Percentiles rank a stretch among this genome's conserved stretches.
phyloP scores from a whole-genome alignment of 1,140 invertebrate genomes.

The Zaprionus ghesquierei region DNA sequence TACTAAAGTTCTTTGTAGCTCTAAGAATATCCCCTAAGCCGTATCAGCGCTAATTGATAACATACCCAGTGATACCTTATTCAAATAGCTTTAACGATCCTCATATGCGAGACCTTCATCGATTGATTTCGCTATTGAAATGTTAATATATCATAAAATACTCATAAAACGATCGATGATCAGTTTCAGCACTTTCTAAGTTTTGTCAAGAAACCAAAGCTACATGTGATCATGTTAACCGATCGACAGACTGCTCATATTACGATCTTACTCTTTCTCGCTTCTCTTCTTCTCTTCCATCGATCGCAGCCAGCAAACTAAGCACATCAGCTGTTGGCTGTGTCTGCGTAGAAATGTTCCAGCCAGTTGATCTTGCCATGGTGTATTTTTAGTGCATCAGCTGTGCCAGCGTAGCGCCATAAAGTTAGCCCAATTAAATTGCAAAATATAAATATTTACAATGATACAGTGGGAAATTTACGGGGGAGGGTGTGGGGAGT shows the following conservation, averaged over 20 bases:
- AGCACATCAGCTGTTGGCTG: neutral
- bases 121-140: neutral
- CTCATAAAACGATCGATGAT: neutral
- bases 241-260: neutral
- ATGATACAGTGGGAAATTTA: neutral
- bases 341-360: neutral
- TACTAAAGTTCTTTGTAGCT: no score
- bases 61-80: neutral
- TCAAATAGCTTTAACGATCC: neutral
- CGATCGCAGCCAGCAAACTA: no score
- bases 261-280: neutral
- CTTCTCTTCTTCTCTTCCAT: neutral
- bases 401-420: neutral
- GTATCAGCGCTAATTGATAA: neutral
- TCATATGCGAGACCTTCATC: neutral
- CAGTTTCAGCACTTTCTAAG: neutral
- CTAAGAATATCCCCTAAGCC: neutral
- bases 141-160: neutral
- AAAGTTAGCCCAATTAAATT: neutral
- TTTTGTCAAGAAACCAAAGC: neutral
- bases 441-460: conserved; percentile 31
- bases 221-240: neutral
- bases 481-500: neutral
- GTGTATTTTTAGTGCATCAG: neutral
- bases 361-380: neutral